Evolutionary conservation across 2,797 vertebrate species (phyloP).

Genomic region (Eptatretus atami): DNA sequence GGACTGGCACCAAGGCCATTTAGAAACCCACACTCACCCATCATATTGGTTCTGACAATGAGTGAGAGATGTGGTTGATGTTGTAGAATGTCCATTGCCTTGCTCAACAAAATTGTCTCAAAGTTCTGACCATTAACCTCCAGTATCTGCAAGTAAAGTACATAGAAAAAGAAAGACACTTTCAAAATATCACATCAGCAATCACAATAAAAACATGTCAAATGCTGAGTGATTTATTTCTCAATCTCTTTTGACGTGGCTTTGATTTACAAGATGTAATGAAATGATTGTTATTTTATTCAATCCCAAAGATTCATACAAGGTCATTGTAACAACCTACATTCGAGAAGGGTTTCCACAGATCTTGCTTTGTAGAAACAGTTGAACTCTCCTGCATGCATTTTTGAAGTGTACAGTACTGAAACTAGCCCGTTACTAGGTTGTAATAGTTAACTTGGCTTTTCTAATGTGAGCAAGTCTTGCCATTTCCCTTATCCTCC

Average conservation of each 20-base stretch:
- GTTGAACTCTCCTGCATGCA: too few relatives aligned
- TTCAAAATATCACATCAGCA: background rate
- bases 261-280: too few relatives aligned
- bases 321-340: background rate
- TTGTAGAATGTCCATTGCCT: slow-evolving; percentile 58
- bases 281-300: too few relatives aligned
- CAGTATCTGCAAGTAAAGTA: slow-evolving; percentile 34
- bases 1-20: too few relatives aligned
- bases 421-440: too few relatives aligned
- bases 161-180: background rate
- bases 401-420: too few relatives aligned
- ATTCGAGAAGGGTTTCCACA: slow-evolving; percentile 6
- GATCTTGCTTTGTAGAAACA: slow-evolving; percentile 2
- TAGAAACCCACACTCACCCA: slow-evolving; percentile 25
- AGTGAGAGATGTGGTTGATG: slow-evolving; percentile 84
- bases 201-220: background rate
- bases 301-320: too few relatives aligned
- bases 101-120: slow-evolving; percentile 61
- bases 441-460: too few relatives aligned
- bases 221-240: too few relatives aligned
- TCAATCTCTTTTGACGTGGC: too few relatives aligned
- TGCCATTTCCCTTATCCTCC: too few relatives aligned
- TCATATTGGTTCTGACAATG: slow-evolving; percentile 87
- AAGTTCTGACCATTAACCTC: slow-evolving; percentile 96
- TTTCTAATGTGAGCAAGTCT: too few relatives aligned